Percentiles rank a stretch among this genome's conserved stretches.
Evolutionary conservation across 2,113 vertebrate genomes (phyloP).

Genomic region (Phrynosoma platyrhinos): DNA sequence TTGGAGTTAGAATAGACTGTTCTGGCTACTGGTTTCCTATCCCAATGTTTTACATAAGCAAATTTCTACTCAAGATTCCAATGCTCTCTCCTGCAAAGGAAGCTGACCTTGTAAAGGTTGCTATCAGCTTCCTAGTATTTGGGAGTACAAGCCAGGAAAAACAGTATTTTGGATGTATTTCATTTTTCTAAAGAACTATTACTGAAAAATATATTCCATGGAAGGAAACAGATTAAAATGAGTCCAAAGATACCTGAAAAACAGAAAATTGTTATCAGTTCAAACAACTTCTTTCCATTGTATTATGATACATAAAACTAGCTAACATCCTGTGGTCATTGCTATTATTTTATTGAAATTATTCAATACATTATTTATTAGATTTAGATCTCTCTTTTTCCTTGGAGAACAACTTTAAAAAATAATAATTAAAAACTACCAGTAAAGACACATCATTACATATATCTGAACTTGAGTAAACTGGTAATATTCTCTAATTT

Average conservation of each 20-base stretch:
- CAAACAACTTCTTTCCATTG: background rate
- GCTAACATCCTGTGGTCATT: background rate
- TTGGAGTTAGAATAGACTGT: background rate
- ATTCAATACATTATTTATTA: background rate
- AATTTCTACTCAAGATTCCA: background rate
- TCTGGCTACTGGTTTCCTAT: background rate
- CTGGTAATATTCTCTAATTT: too few species aligned
- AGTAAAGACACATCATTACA: too few species aligned
- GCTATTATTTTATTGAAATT: background rate
- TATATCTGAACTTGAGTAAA: too few species aligned
- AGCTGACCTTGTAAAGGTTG: background rate
- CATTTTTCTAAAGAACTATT: background rate
- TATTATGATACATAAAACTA: background rate
- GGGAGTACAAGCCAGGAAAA: background rate
- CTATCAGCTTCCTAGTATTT: background rate
- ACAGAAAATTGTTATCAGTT: background rate
- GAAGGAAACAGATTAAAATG: background rate
- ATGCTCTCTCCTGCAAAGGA: background rate
- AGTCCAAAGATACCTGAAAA: background rate
- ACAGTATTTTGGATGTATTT: background rate
- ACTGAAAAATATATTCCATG: background rate
- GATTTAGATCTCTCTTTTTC: too few species aligned
- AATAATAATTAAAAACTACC: background rate
- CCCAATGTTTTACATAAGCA: conserved; percentile 2
- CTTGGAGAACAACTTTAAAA: too few species aligned